phyloP scores from a whole-genome alignment of 2,888 invertebrate species.

The Pyrgus malvae region DNA sequence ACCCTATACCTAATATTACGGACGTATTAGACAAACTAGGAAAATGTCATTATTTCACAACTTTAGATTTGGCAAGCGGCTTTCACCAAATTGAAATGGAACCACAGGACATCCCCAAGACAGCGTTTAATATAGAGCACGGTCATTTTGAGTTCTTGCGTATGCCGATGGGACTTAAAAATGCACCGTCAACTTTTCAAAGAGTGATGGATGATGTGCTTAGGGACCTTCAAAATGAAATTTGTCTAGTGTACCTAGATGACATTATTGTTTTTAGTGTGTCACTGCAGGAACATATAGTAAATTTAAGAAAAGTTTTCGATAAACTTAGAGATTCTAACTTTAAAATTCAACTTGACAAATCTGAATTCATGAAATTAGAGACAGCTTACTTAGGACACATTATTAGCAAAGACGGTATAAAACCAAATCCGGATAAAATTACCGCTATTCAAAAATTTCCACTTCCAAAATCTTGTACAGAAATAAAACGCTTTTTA shows the following conservation, averaged over 20 bases:
- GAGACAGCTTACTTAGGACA: background rate
- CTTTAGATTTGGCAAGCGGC: conserved; percentile 29
- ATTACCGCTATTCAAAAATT: conserved; percentile 3
- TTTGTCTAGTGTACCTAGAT: background rate
- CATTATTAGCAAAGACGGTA: background rate
- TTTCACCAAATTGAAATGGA: conserved; percentile 32
- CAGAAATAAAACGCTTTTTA: conserved; percentile 11
- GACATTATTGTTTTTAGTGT: no score
- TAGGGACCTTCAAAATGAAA: conserved; percentile 23
- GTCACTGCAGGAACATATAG: no score
- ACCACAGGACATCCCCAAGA: conserved; percentile 19
- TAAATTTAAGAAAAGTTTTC: conserved; percentile 6
- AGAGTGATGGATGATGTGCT: no score
- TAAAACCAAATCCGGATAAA: conserved; percentile 3
- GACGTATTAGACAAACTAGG: conserved; percentile 23
- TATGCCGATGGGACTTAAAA: conserved; percentile 29
- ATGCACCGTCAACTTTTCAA: conserved; percentile 28
- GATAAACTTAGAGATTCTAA: background rate
- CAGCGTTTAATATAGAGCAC: conserved; percentile 27
- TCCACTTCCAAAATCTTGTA: background rate
- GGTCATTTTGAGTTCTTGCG: no score
- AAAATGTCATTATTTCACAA: conserved; percentile 27
- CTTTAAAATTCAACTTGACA: conserved; percentile 2
- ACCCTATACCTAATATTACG: conserved; percentile 2
- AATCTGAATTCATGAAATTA: conserved; percentile 8